These are phyloP conservation scores for Dendropsophus ebraccatus DNA, from an alignment of 2,113 vertebrate genomes.

Conservation along the genomic window DNA sequence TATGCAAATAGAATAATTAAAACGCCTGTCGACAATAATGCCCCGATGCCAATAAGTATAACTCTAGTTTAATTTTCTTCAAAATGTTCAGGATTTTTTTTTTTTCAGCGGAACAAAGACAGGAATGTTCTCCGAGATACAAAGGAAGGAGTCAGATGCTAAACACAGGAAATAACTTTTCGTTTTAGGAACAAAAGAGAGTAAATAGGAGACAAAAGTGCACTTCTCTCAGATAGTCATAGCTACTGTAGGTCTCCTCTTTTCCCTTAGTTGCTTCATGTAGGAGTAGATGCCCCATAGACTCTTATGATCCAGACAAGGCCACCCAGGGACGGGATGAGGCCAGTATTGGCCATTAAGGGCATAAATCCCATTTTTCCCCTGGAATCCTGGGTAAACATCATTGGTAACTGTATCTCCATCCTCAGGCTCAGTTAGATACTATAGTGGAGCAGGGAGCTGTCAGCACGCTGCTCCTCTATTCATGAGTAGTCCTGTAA, in stretches of 20 bases:
- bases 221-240: neutral
- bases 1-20: slow-evolving; percentile 55
- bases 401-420: too few relatives aligned
- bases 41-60: slow-evolving; percentile 49
- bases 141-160: neutral
- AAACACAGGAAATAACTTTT: slow-evolving; percentile 1
- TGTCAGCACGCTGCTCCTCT: too few relatives aligned
- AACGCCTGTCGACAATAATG: slow-evolving; percentile 47
- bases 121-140: neutral
- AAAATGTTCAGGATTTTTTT: slow-evolving; percentile 43
- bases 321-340: too few relatives aligned
- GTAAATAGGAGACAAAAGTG: neutral
- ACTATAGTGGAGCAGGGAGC: too few relatives aligned
- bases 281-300: too few relatives aligned
- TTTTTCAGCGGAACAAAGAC: slow-evolving; percentile 28
- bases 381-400: too few relatives aligned
- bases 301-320: too few relatives aligned
- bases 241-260: neutral
- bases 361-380: too few relatives aligned
- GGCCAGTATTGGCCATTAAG: too few relatives aligned
- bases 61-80: slow-evolving; percentile 50
- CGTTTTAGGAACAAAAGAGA: neutral
- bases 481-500: too few relatives aligned
- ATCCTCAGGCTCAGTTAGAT: too few relatives aligned
- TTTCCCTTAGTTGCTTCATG: too few relatives aligned